phyloP scores from a whole-genome alignment of 2,888 invertebrate genomes.

The Cheilosia soror region DNA sequence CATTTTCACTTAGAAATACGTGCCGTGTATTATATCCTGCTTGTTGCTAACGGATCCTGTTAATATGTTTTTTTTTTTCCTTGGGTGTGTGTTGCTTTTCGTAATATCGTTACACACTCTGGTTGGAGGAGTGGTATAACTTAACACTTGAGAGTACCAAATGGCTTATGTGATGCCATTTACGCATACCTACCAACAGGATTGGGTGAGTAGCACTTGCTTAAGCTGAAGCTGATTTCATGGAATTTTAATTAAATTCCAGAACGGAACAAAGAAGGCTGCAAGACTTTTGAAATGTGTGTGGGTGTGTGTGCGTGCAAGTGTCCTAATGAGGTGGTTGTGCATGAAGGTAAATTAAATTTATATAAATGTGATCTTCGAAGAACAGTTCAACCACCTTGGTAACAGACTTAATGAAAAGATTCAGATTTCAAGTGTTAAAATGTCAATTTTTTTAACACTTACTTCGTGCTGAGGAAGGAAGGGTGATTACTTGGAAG shows the following conservation, averaged over 20 bases:
- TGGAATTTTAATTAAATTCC: slow-evolving; percentile 48
- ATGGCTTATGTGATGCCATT: slow-evolving; percentile 36
- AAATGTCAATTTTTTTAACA: too few species aligned
- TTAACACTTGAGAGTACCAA: not conserved
- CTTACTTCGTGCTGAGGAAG: too few species aligned
- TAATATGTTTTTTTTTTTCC: not conserved
- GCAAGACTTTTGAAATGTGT: not conserved
- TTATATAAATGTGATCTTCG: not conserved
- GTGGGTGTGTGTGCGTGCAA: not conserved
- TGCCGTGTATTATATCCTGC: slow-evolving; percentile 2
- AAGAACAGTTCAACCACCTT: too few species aligned
- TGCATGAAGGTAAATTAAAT: not conserved
- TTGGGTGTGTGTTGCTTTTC: slow-evolving; percentile 5
- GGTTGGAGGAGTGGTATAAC: slow-evolving; percentile 4
- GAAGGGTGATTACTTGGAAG: too few species aligned
- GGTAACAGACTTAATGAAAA: too few species aligned
- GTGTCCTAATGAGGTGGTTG: slow-evolving; percentile 5
- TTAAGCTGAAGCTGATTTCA: slow-evolving; percentile 17
- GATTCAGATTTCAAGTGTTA: too few species aligned
- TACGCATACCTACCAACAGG: not conserved
- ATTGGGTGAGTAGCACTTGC: not conserved
- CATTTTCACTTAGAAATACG: slow-evolving; percentile 7
- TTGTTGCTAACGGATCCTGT: slow-evolving; percentile 24
- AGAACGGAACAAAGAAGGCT: not conserved
- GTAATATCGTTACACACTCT: slow-evolving; percentile 20